phyloP scores from a whole-genome alignment of 1,140 invertebrate genomes.

The Lasioglossum albipes region DNA sequence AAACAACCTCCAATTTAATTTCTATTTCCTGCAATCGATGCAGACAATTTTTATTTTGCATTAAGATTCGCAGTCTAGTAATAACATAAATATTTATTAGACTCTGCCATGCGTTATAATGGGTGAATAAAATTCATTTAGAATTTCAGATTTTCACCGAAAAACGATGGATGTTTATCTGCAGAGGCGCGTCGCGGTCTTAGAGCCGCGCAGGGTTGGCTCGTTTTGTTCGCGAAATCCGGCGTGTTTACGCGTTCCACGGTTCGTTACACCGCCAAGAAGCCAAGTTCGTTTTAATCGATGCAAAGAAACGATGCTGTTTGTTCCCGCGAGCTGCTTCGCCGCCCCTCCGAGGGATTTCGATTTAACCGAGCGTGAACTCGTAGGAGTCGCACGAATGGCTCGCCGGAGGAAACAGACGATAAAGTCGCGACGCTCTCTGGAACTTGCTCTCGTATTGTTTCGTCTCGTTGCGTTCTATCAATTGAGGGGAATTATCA shows the following conservation, averaged over 20 bases:
- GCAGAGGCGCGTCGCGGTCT: too few relatives aligned
- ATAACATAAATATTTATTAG: too few relatives aligned
- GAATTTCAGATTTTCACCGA: too few relatives aligned
- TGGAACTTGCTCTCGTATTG: background rate
- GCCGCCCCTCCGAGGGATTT: conserved; percentile 5
- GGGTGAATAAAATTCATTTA: too few relatives aligned
- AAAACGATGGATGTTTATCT: too few relatives aligned
- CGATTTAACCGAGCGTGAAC: conserved; percentile 36
- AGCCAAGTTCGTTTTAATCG: conserved; percentile 31
- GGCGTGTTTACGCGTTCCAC: conserved; percentile 11
- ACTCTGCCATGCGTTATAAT: too few relatives aligned
- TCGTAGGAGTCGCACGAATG: conserved; percentile 14
- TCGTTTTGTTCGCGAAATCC: background rate
- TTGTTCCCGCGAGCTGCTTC: conserved; percentile 13
- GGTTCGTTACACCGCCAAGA: background rate
- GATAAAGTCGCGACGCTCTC: conserved; percentile 3
- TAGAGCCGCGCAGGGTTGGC: background rate
- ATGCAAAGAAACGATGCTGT: conserved; percentile 31
- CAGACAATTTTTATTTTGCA: too few relatives aligned
- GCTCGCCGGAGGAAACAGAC: background rate
- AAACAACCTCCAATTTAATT: too few relatives aligned
- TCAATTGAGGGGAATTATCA: background rate
- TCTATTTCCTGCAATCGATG: too few relatives aligned
- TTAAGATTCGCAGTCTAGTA: too few relatives aligned
- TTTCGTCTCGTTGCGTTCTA: conserved; percentile 20